Percentiles rank a stretch among this genome's conserved stretches.
phyloP scores from a whole-genome alignment of 2,888 invertebrate genomes.

The Trachelus iudaicus region DNA sequence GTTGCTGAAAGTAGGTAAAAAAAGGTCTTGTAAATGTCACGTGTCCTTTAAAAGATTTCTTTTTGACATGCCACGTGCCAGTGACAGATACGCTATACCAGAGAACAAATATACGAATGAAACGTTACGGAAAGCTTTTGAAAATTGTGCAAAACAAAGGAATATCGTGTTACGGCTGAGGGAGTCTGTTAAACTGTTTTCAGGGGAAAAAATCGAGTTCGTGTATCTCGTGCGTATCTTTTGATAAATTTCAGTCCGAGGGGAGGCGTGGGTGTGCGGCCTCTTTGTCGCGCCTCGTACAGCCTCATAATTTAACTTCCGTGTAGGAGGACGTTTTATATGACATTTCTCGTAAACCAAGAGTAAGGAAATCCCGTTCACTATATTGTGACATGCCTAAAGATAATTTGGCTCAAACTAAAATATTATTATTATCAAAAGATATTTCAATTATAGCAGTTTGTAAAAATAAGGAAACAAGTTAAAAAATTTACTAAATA shows the following conservation, averaged over 20 bases:
- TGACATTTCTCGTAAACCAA: not conserved
- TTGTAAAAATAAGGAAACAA: not conserved
- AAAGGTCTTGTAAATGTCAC: too few species aligned
- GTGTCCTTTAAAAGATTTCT: too few species aligned
- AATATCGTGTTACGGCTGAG: too few species aligned
- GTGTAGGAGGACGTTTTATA: not conserved
- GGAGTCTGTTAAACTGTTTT: not conserved
- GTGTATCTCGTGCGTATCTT: too few species aligned
- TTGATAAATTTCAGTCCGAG: not conserved
- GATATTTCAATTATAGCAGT: not conserved
- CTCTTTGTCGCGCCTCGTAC: not conserved
- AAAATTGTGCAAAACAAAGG: too few species aligned
- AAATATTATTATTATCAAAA: not conserved
- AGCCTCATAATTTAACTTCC: not conserved
- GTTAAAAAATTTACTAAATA: too few species aligned
- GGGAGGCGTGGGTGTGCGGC: not conserved
- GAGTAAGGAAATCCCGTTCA: not conserved
- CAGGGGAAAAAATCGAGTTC: not conserved
- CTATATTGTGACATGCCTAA: not conserved
- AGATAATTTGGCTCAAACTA: not conserved
- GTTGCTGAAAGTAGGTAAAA: too few species aligned
- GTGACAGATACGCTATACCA: too few species aligned
- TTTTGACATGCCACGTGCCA: too few species aligned
- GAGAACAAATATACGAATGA: too few species aligned
- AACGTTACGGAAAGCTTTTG: too few species aligned